Base-by-base conservation (phyloP, 2,797 vertebrate genomes). In the Myripristis jacobus region DNA sequence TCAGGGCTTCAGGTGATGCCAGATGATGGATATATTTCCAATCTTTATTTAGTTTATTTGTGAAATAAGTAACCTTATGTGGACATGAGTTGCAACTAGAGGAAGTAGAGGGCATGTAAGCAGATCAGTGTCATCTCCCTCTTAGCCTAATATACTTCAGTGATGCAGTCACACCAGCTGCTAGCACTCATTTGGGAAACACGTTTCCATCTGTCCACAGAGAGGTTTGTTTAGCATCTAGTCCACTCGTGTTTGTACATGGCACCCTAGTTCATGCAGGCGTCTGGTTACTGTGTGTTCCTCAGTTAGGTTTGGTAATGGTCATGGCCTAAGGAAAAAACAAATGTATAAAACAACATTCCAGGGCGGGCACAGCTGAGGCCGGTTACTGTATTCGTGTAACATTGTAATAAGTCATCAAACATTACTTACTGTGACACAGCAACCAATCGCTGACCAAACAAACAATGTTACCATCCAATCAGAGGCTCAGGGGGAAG, bases 401-500 rank as follows among this genome's bases (percentile, higher is more conserved):
- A 51, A 51, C 13, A 21, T 3, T 25, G 22, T 66, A 43, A 66
- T 46, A 51, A 57, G 27, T 70, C 58, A 63, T 57, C 3, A 54
- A 36, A 44, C 18, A 8, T 55, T 48, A 62, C 76, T 67, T 57
- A 64, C 73, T 70, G 80, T 86, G 51, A 59, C 75, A 57, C 50
- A 58, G 79, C 75, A 86, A 89, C 93, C 93, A 94, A 93, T 93
- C 75, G 13, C 21, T 55, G 58, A 9, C 43, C 79, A 85, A 84
- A 93, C 85, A 93, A 94, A 94, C 91, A 94, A 88, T 15, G 1
- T 2, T 4, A 9, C 19, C 47, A 43, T 15, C 93, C 93, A 94
- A 94, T 93, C 91, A 86, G 29, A 70, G 5, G 6, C 55, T 22
- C 15, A 31, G 36, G 2, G 41, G 16, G 59, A 68, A 25, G 31